These are phyloP conservation scores for Drosophila parabipectinata DNA, from an alignment of 1,140 invertebrate genomes.

Conservation along the genomic window DNA sequence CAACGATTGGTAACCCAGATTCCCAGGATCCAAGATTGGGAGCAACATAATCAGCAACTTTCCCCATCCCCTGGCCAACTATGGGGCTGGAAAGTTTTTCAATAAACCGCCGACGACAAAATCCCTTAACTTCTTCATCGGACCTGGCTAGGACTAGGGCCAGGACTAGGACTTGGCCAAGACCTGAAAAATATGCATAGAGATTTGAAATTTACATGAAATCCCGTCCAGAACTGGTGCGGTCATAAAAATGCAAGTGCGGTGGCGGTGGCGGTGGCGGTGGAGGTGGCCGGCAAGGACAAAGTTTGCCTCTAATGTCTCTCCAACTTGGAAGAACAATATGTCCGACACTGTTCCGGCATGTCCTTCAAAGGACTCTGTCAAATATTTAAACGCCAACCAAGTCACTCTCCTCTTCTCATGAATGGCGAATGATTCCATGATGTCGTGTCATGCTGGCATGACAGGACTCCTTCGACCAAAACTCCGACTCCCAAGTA, in stretches of 20 bases:
- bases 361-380: constrained; percentile 3
- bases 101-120: constrained; percentile 73
- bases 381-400: constrained; percentile 70
- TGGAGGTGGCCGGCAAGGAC: background rate
- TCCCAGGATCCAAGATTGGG: background rate
- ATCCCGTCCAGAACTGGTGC: constrained; percentile 2
- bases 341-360: constrained; percentile 17
- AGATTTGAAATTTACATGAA: constrained; percentile 67
- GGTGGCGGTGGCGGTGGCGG: background rate
- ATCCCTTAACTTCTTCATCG: constrained; percentile 74
- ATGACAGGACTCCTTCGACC: constrained; percentile 18
- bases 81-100: constrained; percentile 65
- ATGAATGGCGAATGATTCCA: constrained; percentile 61
- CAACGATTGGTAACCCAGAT: constrained; percentile 49
- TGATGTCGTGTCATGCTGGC: constrained; percentile 20
- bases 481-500: background rate
- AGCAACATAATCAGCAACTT: constrained; percentile 30
- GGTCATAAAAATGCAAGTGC: constrained; percentile 2
- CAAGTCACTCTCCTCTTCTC: constrained; percentile 30
- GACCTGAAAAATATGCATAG: constrained; percentile 65
- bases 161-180: background rate
- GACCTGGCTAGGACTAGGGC: constrained; percentile 13
- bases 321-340: constrained; percentile 53
- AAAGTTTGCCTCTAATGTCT: constrained; percentile 48
- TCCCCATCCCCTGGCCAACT: constrained; percentile 32